phyloP scores from a whole-genome alignment of 2,113 vertebrate genomes.

The Elaphurus davidianus region DNA sequence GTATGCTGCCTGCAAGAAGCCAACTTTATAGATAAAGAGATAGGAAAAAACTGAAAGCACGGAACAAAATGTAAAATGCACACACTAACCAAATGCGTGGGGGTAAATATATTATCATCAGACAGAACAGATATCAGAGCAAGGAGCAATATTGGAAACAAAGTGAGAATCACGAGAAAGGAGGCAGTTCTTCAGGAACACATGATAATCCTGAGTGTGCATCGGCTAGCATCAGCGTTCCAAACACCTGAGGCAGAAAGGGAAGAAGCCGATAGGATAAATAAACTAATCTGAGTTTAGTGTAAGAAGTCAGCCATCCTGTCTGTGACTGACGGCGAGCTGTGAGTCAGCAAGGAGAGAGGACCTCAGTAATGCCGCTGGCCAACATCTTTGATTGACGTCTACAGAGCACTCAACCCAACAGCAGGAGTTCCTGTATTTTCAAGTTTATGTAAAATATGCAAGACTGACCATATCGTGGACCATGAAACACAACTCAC shows the following conservation, averaged over 20 bases:
- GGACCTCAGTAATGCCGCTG: not conserved
- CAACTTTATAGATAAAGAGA: not conserved
- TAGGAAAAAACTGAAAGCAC: not conserved
- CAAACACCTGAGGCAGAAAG: not conserved
- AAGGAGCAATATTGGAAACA: not conserved
- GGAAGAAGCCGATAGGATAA: not conserved
- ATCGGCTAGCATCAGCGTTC: not conserved
- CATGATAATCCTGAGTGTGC: not conserved
- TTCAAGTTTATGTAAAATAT: not conserved
- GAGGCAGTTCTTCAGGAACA: not conserved
- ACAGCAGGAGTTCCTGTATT: not conserved
- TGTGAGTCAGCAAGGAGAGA: not conserved
- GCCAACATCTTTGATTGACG: too few species aligned
- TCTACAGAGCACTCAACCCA: too few species aligned
- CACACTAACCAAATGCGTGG: accelerated
- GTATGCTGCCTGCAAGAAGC: not conserved
- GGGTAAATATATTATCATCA: not conserved
- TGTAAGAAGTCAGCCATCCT: not conserved
- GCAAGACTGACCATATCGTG: accelerated
- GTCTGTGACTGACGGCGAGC: accelerated
- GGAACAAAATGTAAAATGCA: not conserved
- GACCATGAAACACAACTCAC: not conserved
- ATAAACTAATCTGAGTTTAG: not conserved
- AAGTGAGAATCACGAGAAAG: not conserved
- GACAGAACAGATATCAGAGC: not conserved